phyloP scores from a whole-genome alignment of 1,140 invertebrate genomes.

The Hyles vespertilio region DNA sequence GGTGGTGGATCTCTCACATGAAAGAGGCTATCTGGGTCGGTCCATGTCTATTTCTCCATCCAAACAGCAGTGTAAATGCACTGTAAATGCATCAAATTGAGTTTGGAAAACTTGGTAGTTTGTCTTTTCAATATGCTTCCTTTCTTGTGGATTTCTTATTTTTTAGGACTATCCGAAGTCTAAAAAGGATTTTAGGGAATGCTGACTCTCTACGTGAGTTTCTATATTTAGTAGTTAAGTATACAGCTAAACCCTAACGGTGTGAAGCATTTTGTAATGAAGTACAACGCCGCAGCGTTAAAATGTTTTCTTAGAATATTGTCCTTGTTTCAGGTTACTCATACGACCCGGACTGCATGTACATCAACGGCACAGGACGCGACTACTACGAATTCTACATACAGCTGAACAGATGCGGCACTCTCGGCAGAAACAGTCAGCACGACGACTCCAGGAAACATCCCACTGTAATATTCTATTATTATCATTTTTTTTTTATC shows the following conservation, averaged over 20 bases:
- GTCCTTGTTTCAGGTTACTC: slow-evolving; percentile 84
- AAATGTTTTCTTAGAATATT: too few relatives aligned
- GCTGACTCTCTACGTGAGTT: too few relatives aligned
- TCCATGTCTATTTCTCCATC: too few relatives aligned
- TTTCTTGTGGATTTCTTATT: not conserved
- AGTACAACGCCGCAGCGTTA: too few relatives aligned
- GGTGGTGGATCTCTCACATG: too few relatives aligned
- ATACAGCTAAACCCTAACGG: not conserved
- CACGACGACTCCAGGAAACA: slow-evolving; percentile 90
- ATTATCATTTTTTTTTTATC: not conserved
- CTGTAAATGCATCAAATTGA: too few relatives aligned
- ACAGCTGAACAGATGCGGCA: slow-evolving; percentile 93
- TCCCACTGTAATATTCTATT: slow-evolving; percentile 81
- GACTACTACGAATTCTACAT: slow-evolving; percentile 96
- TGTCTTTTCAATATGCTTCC: not conserved
- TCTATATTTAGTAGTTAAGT: not conserved
- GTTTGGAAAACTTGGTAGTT: not conserved
- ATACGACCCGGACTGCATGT: slow-evolving; percentile 95
- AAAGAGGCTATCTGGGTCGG: too few relatives aligned
- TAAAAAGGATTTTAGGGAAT: too few relatives aligned
- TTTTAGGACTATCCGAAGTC: not conserved
- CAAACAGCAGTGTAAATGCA: too few relatives aligned
- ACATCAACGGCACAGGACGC: slow-evolving; percentile 93
- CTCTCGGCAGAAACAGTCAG: slow-evolving; percentile 90
- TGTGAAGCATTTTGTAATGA: too few relatives aligned